Evolutionary conservation across 2,888 invertebrate species (phyloP), one percentile per base, ranked within the genome.

Genomic region (Zeuzera pyrina): DNA sequence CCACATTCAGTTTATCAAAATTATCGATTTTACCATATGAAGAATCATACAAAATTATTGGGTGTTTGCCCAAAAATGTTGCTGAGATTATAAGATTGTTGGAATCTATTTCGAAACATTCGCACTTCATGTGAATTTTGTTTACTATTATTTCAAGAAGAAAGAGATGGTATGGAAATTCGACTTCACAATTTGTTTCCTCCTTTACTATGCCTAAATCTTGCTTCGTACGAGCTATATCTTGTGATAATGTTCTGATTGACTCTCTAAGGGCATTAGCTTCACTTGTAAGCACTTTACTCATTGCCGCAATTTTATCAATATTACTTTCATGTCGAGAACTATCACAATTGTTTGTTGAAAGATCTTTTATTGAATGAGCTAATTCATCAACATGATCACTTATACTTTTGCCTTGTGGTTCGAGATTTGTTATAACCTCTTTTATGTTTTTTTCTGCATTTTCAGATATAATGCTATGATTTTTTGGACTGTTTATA

Each of bases 51-150:
- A 83, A 46, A 23, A 68, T 47, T 32, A 83, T 67, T 1, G 79
- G 81, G 33, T 49, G 58, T 45, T 81, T 83, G 2, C 76, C 78
- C 27, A 83, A 52, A 49, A 81, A 83, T 15, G 55, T 48, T 14
- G 77, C 78, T 8, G 70, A 54, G 38, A 83, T 78, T 2, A 79
- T 68, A 31, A 83, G 58, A 49, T 79, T 79, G 36, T 76, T 76
- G 34, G 55, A 67, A 46, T 76, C 73, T 23, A 79, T 50, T 37
- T 79, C 73, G 39, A 81, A 81, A 49, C 81, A 81, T 43, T 83
- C 81, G 43, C 81, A 83, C 39, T 81, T 83, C 81, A 81, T 81
- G 38, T 76, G 66, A 35, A 83, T 81, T 58, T 73, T 81, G 47
- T 81, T 83, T 21, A 83, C 57, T 22, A 83, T 68, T 21, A 83